Conservation (phyloP, 1,140 invertebrate species). For the Bombyx mori region DNA sequence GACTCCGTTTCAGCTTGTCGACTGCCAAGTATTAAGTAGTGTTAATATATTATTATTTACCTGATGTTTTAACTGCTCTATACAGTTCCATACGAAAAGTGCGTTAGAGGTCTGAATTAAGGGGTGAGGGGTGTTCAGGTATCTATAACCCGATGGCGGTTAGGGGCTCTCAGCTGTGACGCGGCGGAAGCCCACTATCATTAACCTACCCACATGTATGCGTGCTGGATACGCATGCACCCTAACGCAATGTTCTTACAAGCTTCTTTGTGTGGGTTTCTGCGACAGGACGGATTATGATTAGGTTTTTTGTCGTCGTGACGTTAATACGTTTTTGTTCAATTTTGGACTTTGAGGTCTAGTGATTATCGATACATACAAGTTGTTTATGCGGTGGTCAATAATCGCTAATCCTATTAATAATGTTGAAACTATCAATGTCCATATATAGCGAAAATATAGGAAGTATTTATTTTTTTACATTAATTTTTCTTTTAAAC, state of each 20-base stretch:
- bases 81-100: slow-evolving; percentile 29
- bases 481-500: too few species aligned
- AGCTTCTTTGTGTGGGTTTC: slow-evolving; percentile 30
- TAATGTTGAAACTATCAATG: too few species aligned
- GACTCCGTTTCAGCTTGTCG: too few species aligned
- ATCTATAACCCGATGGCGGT: slow-evolving; percentile 62
- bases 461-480: too few species aligned
- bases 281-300: slow-evolving; percentile 44
- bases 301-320: slow-evolving; percentile 13
- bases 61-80: slow-evolving; percentile 25
- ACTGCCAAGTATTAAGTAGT: too few species aligned
- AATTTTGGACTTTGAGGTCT: too few species aligned
- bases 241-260: slow-evolving; percentile 37
- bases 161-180: slow-evolving; percentile 66
- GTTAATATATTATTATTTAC: not conserved
- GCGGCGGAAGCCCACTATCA: slow-evolving; percentile 64
- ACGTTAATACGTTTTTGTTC: not conserved
- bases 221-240: slow-evolving; percentile 30
- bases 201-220: slow-evolving; percentile 63
- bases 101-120: slow-evolving; percentile 43
- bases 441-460: too few species aligned
- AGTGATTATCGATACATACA: too few species aligned
- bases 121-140: slow-evolving; percentile 55
- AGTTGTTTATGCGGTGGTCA: not conserved
- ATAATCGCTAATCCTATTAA: not conserved